phyloP scores from a whole-genome alignment of 2,797 vertebrate genomes.

The Eulemur coronatus region DNA sequence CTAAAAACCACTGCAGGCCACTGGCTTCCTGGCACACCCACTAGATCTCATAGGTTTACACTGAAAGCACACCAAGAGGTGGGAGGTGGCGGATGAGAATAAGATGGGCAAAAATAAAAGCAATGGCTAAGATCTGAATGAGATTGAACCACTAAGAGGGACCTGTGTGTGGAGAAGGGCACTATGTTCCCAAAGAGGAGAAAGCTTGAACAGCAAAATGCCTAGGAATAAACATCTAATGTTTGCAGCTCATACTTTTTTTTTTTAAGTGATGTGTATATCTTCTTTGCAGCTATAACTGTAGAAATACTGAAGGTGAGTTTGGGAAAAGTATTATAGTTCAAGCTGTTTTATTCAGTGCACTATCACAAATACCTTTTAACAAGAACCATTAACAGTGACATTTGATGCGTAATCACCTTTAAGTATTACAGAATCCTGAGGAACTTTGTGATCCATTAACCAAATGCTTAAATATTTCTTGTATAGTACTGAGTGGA shows the following conservation, averaged over 20 bases:
- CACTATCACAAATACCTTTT: neutral
- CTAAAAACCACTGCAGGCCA: conserved; percentile 50
- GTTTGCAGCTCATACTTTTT: neutral
- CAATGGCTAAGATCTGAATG: neutral
- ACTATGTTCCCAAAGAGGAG: neutral
- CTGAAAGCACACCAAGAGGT: neutral
- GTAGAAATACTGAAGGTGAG: neutral
- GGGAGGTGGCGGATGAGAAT: too few species aligned
- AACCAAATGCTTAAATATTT: conserved; percentile 11
- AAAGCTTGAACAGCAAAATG: neutral
- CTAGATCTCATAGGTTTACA: neutral
- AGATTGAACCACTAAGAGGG: neutral
- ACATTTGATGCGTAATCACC: neutral
- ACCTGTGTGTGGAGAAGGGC: neutral
- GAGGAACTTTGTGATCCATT: neutral
- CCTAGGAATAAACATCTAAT: neutral
- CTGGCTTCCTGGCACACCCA: conserved; percentile 66
- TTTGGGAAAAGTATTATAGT: neutral
- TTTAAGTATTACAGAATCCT: neutral
- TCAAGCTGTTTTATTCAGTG: neutral
- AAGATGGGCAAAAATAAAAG: neutral
- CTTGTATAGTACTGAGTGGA: neutral
- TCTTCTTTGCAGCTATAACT: neutral
- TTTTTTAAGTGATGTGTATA: neutral
- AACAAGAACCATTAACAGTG: neutral